phyloP scores from a whole-genome alignment of 1,140 invertebrate species.

The Hermatobates lingyangjiaoensis region DNA sequence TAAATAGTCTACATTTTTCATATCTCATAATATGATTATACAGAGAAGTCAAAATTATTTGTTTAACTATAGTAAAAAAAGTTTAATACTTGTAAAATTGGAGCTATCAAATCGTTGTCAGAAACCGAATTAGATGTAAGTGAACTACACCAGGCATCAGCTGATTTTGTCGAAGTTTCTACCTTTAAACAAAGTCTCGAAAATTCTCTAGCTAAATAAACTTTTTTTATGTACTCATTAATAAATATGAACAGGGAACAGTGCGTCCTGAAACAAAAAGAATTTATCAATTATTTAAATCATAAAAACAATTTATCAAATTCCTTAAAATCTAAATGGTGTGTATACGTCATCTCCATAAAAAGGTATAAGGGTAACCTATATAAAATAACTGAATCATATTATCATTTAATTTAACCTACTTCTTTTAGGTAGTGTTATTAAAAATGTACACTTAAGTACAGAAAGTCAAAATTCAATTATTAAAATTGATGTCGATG shows the following conservation, averaged over 20 bases:
- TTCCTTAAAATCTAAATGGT: conserved; percentile 15
- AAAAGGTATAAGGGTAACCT: no score
- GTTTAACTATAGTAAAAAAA: not conserved
- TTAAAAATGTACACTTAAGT: no score
- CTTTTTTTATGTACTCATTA: conserved; percentile 53
- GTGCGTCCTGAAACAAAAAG: conserved; percentile 17
- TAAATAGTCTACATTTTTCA: no score
- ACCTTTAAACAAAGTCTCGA: conserved; percentile 36
- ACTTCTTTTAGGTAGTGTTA: no score
- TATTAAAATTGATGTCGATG: no score
- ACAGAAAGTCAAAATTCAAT: no score
- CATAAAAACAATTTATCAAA: not conserved
- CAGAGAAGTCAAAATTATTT: not conserved
- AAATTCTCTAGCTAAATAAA: conserved; percentile 38
- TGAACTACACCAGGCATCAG: conserved; percentile 51
- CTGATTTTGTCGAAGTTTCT: conserved; percentile 45
- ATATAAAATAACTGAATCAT: no score
- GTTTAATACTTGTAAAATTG: conserved; percentile 42
- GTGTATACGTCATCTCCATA: no score
- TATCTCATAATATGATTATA: no score
- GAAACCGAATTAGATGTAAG: conserved; percentile 44
- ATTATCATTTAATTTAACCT: no score
- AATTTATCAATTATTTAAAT: not conserved
- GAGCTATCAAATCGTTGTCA: conserved; percentile 36
- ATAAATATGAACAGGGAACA: conserved; percentile 55